Base-by-base conservation (phyloP, 2,797 vertebrate genomes). In the Halcyon leucocephala region DNA sequence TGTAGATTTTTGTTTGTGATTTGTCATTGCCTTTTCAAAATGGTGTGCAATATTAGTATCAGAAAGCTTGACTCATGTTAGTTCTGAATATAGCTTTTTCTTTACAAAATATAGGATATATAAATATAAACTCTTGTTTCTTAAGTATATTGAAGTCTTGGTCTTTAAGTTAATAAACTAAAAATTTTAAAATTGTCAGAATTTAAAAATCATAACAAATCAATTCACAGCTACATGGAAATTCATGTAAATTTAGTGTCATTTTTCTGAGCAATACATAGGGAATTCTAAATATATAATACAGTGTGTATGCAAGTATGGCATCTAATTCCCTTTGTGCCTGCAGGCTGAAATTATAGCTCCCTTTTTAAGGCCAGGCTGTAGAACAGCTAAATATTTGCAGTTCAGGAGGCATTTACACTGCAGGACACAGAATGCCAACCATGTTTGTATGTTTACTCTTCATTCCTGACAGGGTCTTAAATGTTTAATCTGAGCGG, bases 401-500 rank as follows among this genome's bases (percentile, higher is more conserved):
- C 31, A 74, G 70, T 79, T 86, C 25, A 31, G 60, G 60, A 96
- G 86, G 51, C 54, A 78, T 95, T 97, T 95, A 73, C 52, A 44
- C 74, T 88, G 37, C 51, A 78, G 71, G 55, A 64, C 78, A 92
- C 55, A 91, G 82, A 96, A 94, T 94, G 81, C 57, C 76, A 66
- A 92, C 37, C 46, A 28, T 92, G 65, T 92, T 93, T 66, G 22
- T 91, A 31, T 91, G 51, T 96, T 97, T 95, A 41, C 57, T 94
- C n/a, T 95, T 94, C 37, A 71, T 49, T 73, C 37, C 46, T 88
- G 72, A 82, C 89, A 91, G 70, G 10, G 35, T 94, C 31, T 92
- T 95, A 72, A 84, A 94, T 88, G 77, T 95, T 95, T 96, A 92
- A 93, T 95, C 67, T 92, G 58, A 66, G 48, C 83, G 17, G 55